Conservation (phyloP, 64 coral and sea anemone species). For the Montipora efflorescens region DNA sequence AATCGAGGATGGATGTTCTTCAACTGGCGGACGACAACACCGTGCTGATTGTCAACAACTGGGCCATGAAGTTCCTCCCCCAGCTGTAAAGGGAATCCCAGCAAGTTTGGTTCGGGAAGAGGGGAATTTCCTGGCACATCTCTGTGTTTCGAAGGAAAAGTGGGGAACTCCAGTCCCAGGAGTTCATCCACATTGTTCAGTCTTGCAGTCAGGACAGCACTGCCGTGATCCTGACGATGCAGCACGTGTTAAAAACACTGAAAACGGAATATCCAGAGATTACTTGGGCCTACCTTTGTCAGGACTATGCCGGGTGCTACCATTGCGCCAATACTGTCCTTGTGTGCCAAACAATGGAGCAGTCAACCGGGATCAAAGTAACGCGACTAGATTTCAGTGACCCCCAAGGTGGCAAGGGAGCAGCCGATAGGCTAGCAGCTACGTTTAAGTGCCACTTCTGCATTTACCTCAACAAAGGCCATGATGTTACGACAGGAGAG, state of each 20-base stretch:
- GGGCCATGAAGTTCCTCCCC: no score
- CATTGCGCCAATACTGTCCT: background rate
- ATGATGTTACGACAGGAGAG: constrained; percentile 30
- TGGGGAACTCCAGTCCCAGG: background rate
- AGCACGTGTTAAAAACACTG: background rate
- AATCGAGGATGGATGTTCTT: constrained; percentile 3
- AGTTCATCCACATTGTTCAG: background rate
- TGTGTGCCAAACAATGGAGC: background rate
- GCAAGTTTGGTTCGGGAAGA: no score
- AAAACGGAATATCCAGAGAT: background rate
- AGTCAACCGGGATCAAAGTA: constrained; percentile 37
- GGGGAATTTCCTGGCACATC: no score
- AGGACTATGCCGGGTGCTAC: background rate
- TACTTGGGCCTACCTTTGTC: background rate
- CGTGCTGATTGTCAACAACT: background rate
- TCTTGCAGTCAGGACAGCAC: background rate
- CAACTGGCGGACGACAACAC: background rate
- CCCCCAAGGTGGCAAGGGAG: background rate
- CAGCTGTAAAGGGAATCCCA: background rate
- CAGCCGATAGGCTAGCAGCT: constrained; percentile 23
- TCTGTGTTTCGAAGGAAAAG: background rate
- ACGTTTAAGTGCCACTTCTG: constrained; percentile 49
- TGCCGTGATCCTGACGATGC: background rate
- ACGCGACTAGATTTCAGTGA: background rate
- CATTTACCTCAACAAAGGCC: constrained; percentile 14